phyloP scores from a whole-genome alignment of 2,113 vertebrate genomes.

The Carassius carassius region DNA sequence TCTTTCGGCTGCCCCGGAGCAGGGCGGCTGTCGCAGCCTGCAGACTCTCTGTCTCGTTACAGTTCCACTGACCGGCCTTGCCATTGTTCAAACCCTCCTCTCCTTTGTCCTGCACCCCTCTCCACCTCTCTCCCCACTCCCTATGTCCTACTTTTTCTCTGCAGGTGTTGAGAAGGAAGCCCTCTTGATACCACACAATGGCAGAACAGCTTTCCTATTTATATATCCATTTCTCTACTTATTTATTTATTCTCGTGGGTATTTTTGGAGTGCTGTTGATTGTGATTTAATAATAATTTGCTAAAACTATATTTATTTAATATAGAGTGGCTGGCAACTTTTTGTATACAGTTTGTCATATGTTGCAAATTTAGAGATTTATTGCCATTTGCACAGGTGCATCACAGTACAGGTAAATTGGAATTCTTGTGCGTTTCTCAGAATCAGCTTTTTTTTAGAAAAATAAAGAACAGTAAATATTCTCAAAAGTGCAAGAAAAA shows the following conservation, averaged over 20 bases:
- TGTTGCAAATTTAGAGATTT: too few relatives aligned
- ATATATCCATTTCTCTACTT: constrained; percentile 60
- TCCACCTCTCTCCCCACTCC: constrained; percentile 47
- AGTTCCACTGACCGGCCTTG: constrained; percentile 72
- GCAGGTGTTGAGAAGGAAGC: constrained; percentile 73
- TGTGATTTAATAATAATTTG: constrained; percentile 41
- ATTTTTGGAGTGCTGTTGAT: constrained; percentile 53
- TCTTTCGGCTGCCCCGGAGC: constrained; percentile 63
- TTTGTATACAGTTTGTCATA: neutral
- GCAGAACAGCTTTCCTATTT: constrained; percentile 65
- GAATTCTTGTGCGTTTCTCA: too few relatives aligned
- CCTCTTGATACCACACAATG: constrained; percentile 65
- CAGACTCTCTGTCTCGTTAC: constrained; percentile 77
- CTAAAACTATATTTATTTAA: constrained; percentile 18
- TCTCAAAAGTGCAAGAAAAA: too few relatives aligned
- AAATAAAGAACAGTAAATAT: too few relatives aligned
- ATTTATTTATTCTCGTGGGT: constrained; percentile 58
- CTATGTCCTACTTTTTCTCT: constrained; percentile 57
- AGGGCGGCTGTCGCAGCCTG: constrained; percentile 50
- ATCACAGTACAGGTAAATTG: too few relatives aligned
- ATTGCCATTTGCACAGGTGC: too few relatives aligned
- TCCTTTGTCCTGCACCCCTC: constrained; percentile 67
- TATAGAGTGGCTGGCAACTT: neutral
- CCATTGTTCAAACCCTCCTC: constrained; percentile 74
- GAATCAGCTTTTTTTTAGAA: too few relatives aligned